Percentiles rank a stretch among this genome's conserved stretches.
phyloP scores from a whole-genome alignment of 2,888 invertebrate genomes.

The Acleris holmiana region DNA sequence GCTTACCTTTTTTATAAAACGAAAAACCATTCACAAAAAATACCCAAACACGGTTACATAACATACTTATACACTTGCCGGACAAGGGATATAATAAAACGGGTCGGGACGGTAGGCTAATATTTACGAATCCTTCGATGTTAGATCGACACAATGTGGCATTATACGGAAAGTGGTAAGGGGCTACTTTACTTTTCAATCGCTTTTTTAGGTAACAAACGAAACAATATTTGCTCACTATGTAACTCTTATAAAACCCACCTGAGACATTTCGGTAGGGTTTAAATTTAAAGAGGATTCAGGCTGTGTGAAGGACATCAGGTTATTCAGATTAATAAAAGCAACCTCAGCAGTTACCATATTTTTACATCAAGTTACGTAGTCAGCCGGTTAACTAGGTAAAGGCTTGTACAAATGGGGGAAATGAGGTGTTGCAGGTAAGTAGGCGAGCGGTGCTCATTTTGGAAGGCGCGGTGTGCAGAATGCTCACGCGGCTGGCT shows the following conservation, averaged over 20 bases:
- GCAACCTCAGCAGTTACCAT: too few relatives aligned
- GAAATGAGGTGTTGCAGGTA: too few relatives aligned
- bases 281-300: too few relatives aligned
- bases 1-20: neutral
- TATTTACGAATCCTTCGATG: slow-evolving; percentile 27
- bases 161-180: slow-evolving; percentile 11
- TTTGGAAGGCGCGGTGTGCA: slow-evolving; percentile 10
- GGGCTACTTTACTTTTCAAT: slow-evolving; percentile 1
- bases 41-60: neutral
- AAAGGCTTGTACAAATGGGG: neutral
- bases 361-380: too few relatives aligned
- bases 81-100: slow-evolving; percentile 30
- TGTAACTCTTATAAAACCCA: too few relatives aligned
- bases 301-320: too few relatives aligned
- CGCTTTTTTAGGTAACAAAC: neutral
- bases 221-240: too few relatives aligned
- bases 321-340: too few relatives aligned
- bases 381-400: neutral
- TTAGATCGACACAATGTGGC: slow-evolving; percentile 16
- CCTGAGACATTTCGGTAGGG: too few relatives aligned
- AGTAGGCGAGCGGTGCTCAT: neutral
- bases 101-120: slow-evolving; percentile 27
- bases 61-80: slow-evolving; percentile 23
- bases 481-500: slow-evolving; percentile 28
- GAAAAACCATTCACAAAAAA: slow-evolving; percentile 10